These are phyloP conservation scores for Drosophila suboccidentalis DNA, from an alignment of 2,888 invertebrate genomes.

Conservation along the genomic window DNA sequence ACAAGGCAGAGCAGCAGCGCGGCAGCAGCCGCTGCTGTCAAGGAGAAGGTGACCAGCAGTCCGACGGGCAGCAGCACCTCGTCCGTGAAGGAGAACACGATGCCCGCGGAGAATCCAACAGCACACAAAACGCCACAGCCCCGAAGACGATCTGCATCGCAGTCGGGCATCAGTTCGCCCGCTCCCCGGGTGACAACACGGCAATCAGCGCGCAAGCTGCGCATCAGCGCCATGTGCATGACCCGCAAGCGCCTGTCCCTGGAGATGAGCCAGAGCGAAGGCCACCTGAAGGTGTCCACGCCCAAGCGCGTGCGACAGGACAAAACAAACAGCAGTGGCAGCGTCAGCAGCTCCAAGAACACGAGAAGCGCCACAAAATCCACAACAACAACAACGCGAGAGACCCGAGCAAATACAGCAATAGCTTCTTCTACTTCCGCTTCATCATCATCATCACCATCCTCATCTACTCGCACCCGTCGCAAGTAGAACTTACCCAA, in stretches of 20 bases:
- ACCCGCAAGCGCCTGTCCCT: slow-evolving; percentile 81
- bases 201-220: slow-evolving; percentile 66
- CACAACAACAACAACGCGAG: neutral
- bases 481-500: slow-evolving; percentile 39
- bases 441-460: neutral
- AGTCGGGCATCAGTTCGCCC: slow-evolving; percentile 34
- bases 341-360: slow-evolving; percentile 15
- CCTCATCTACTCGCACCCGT: slow-evolving; percentile 19
- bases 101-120: slow-evolving; percentile 32
- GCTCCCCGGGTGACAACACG: slow-evolving; percentile 61
- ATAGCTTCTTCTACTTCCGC: neutral
- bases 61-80: slow-evolving; percentile 70
- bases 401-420: slow-evolving; percentile 3
- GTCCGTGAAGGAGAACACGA: slow-evolving; percentile 64
- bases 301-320: slow-evolving; percentile 60
- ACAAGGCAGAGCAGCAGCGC: slow-evolving; percentile 5
- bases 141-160: neutral
- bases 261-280: slow-evolving; percentile 67
- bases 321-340: slow-evolving; percentile 4
- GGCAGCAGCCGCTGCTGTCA: neutral
- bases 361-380: neutral
- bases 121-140: slow-evolving; percentile 10
- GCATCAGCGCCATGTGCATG: slow-evolving; percentile 65
- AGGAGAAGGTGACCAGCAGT: slow-evolving; percentile 45
- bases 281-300: slow-evolving; percentile 51